These are phyloP conservation scores for Puntigrus tetrazona DNA, from an alignment of 2,113 vertebrate species.

Conservation along the genomic window DNA sequence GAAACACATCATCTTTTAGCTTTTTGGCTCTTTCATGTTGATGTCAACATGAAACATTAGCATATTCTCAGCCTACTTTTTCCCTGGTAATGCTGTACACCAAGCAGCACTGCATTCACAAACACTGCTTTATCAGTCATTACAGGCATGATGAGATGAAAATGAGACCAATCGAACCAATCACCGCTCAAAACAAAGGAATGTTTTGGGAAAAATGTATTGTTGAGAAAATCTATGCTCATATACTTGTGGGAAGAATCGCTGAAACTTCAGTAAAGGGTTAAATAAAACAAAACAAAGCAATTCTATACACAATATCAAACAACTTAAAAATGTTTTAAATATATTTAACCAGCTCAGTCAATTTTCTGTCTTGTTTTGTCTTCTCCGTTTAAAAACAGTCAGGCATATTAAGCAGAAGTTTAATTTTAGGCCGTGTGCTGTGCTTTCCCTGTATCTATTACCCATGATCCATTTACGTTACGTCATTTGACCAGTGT, in stretches of 20 bases:
- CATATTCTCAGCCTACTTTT: no score
- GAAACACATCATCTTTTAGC: no score
- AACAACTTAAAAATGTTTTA: not conserved
- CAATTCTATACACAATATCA: not conserved
- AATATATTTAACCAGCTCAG: not conserved
- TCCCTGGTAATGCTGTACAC: no score
- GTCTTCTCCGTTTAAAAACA: not conserved
- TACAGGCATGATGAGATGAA: no score
- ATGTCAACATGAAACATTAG: no score
- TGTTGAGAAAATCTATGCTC: no score
- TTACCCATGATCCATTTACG: slow-evolving; percentile 22
- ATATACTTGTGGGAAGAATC: not conserved
- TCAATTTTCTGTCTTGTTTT: not conserved
- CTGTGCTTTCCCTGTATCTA: slow-evolving; percentile 22
- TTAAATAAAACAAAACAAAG: not conserved
- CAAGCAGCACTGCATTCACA: no score
- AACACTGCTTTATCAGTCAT: no score
- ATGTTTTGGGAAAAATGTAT: no score
- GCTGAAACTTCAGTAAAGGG: not conserved
- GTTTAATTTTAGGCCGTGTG: slow-evolving; percentile 48
- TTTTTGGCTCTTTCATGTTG: no score
- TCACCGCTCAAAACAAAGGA: no score
- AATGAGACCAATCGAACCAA: no score
- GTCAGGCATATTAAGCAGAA: not conserved
- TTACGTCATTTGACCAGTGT: slow-evolving; percentile 43